Conservation (phyloP, 2,797 vertebrate genomes). For the Manis pentadactyla region DNA sequence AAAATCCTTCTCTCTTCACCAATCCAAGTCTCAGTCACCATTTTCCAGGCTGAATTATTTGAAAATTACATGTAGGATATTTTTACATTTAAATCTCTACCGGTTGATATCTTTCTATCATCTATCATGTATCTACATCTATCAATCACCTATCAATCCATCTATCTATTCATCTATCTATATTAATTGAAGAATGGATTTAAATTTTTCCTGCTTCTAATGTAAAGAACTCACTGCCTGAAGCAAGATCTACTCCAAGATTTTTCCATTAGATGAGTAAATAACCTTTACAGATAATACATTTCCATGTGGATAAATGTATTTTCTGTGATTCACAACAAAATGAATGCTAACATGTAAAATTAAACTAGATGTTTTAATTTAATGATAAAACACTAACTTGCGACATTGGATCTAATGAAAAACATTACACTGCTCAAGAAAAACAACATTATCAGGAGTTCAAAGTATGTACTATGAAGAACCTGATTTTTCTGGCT, state of each 20-base stretch:
- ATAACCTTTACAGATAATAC: neutral
- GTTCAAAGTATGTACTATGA: neutral
- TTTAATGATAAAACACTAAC: neutral
- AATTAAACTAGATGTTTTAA: neutral
- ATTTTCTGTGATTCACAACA: neutral
- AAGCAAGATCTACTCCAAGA: neutral
- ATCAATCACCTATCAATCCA: neutral
- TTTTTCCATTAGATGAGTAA: neutral
- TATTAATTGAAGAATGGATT: neutral
- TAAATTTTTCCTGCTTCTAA: neutral
- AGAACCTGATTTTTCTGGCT: neutral
- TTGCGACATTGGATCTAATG: neutral
- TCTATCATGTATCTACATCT: neutral
- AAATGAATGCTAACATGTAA: neutral
- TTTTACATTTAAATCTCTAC: neutral
- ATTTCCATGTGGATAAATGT: neutral
- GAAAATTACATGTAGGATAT: neutral
- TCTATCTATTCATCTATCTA: neutral
- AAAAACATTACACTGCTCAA: neutral
- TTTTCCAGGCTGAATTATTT: neutral
- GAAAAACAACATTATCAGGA: neutral
- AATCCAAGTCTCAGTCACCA: neutral
- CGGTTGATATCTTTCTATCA: neutral
- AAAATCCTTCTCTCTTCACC: neutral
- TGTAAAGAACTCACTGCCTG: neutral